Base-by-base conservation (phyloP, 2,888 invertebrate species). In the Azorinus chamasolen region DNA sequence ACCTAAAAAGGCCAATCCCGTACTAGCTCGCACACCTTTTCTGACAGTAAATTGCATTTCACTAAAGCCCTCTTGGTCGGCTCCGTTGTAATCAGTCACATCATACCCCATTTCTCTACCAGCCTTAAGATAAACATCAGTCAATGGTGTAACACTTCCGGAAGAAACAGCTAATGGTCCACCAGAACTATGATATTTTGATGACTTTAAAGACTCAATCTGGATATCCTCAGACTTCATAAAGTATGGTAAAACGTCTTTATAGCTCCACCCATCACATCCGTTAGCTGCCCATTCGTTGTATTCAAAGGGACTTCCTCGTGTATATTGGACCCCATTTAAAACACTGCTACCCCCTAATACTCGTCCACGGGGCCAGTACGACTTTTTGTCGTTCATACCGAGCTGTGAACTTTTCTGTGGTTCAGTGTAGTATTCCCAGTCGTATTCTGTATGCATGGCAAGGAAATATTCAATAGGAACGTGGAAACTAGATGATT, bases 221-320 rank as follows among this genome's bases (percentile, higher is more conserved):
- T 79, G 61, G 43, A 95, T 94, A 71, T 93, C 91, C 84, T 93
- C 93, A 22, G 95, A 93, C 92, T 95, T 91, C 90, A 93, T 92
- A 93, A 94, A 93, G 74, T 90, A 93, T 91, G 94, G 91, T 90
- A 96, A 89, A 95, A 96, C n/a, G n/a, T n/a, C n/a, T n/a, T n/a
- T n/a, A n/a, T 97, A 91, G 1, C 96, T 95, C 98, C 98, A 98
- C 0, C 78, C 78, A 32, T 50, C 48, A 65, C 68, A 69, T 14
- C 78, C 78, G 8, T 54, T 37, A 20, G 32, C 18, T 41, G 27
- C 77, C 73, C 73, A 78, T 54, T 54, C 54, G 24, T 78, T 57
- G 43, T 45, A 78, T 37, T 73, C 68, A 37, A 57, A 46, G 1
- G 14, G 32, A 45, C 59, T 63, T 14, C 78, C 78, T 8, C 78